A percentile compares a stretch with the other conserved stretches of the same genome.
These are phyloP conservation scores for Ctenosaura bakeri DNA, from an alignment of 2,797 vertebrate genomes.

Conservation along the genomic window DNA sequence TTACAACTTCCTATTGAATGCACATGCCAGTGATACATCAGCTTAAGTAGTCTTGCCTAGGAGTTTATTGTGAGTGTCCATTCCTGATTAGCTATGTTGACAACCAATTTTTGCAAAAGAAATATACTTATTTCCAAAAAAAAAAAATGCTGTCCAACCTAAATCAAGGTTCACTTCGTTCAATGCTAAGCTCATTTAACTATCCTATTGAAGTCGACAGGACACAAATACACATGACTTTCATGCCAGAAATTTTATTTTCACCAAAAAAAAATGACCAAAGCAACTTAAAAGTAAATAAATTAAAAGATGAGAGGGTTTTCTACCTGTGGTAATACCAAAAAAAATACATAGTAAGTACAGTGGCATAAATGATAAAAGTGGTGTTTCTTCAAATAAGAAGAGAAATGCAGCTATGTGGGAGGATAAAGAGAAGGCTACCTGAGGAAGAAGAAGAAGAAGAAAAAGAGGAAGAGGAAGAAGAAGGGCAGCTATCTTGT, in stretches of 20 bases:
- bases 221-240: neutral
- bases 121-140: neutral
- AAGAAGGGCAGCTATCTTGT: neutral
- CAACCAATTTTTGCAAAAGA: neutral
- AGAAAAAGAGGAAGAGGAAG: neutral
- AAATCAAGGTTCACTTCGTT: neutral
- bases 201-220: neutral
- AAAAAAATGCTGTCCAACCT: no score
- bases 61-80: slow-evolving; percentile 14
- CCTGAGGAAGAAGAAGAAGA: neutral
- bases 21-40: neutral
- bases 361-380: neutral
- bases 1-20: slow-evolving; percentile 20
- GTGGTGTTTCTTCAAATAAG: neutral
- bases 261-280: neutral
- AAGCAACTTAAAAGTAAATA: neutral
- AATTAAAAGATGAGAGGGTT: neutral
- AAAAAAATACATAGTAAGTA: neutral
- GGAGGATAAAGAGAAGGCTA: neutral
- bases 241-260: neutral
- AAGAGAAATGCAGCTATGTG: neutral
- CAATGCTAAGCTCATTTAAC: neutral
- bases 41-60: slow-evolving; percentile 25
- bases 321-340: neutral
- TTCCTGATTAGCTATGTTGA: slow-evolving; percentile 12